Conservation (phyloP, 2,888 invertebrate genomes). For the Heliconius hortense region DNA sequence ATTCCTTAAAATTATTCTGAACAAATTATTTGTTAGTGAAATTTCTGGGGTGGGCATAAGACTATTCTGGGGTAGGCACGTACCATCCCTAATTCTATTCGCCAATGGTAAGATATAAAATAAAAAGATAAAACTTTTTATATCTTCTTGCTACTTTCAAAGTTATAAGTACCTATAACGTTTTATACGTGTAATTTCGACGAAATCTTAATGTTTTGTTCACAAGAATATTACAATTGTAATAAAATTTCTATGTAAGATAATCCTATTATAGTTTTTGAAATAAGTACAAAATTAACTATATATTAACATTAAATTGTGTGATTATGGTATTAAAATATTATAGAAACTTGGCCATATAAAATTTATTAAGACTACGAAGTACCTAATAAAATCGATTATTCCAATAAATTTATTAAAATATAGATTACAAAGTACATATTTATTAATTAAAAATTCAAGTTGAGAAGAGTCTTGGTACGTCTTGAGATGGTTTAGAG, state of each 20-base stretch:
- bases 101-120: too few species aligned
- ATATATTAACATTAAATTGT: not conserved
- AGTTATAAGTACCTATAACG: too few species aligned
- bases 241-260: slow-evolving; percentile 14
- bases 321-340: not conserved
- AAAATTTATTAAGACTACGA: not conserved
- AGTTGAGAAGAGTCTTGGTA: not conserved
- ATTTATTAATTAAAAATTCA: not conserved
- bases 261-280: slow-evolving; percentile 14
- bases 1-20: too few species aligned
- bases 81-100: too few species aligned
- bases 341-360: slow-evolving; percentile 6
- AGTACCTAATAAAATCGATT: not conserved
- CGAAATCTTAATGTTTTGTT: not conserved
- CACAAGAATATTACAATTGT: not conserved
- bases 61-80: too few species aligned
- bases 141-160: not conserved
- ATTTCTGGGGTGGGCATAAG: too few species aligned
- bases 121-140: not conserved
- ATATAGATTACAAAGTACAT: not conserved
- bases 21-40: too few species aligned
- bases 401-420: not conserved
- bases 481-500: not conserved
- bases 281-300: slow-evolving; percentile 5
- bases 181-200: slow-evolving; percentile 5